A percentile compares a stretch with the other conserved stretches of the same genome.
Conservation (phyloP, 2,113 vertebrate species). For the Pardalotus punctatus region DNA sequence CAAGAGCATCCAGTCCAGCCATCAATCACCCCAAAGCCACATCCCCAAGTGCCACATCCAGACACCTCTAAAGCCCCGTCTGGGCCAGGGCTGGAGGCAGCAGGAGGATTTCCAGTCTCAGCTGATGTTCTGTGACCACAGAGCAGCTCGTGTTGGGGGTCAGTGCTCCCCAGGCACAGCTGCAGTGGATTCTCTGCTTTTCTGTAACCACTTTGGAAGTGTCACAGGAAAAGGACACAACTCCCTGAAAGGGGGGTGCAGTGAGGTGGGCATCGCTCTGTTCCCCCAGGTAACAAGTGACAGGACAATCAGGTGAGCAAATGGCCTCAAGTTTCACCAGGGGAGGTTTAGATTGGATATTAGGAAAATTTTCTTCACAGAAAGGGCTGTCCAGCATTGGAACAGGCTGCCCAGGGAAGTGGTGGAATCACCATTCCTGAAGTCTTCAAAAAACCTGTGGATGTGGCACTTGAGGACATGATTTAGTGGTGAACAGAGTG, state of each 20-base stretch:
- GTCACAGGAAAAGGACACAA: neutral
- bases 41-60: neutral
- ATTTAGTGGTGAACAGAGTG: neutral
- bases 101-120: neutral
- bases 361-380: neutral
- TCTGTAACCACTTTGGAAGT: neutral
- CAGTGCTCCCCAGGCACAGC: neutral
- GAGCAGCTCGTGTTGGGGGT: accelerated
- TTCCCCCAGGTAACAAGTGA: neutral
- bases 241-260: neutral
- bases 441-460: neutral
- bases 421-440: neutral
- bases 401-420: neutral
- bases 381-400: neutral
- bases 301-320: neutral
- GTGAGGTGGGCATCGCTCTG: neutral
- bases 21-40: neutral
- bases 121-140: accelerated
- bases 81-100: neutral
- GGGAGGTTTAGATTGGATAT: neutral
- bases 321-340: neutral
- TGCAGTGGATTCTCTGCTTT: accelerated
- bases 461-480: neutral
- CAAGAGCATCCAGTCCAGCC: neutral
- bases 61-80: neutral